These are phyloP conservation scores for Centrocercus urophasianus DNA, from an alignment of 2,113 vertebrate species.

Conservation along the genomic window DNA sequence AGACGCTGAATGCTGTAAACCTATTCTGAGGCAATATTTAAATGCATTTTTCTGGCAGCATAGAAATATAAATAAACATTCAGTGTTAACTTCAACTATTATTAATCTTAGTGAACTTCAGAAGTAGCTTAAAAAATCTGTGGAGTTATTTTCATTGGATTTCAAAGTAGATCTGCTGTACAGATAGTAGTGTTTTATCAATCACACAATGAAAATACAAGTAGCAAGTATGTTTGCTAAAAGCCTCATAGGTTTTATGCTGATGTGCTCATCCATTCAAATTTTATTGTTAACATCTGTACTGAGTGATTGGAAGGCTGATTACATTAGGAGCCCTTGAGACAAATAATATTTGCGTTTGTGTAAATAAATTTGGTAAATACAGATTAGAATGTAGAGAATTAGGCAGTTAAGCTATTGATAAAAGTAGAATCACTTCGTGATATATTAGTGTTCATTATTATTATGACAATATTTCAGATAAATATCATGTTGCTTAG, in stretches of 20 bases:
- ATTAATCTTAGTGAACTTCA: slow-evolving; percentile 33
- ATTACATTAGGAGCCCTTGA: background rate
- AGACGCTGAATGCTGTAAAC: slow-evolving; percentile 3
- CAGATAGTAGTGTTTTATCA: slow-evolving; percentile 34
- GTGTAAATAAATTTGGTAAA: background rate
- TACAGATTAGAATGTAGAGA: background rate
- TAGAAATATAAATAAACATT: slow-evolving; percentile 41
- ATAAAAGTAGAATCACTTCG: background rate
- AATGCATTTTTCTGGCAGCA: slow-evolving; percentile 41
- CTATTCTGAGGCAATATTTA: slow-evolving; percentile 51
- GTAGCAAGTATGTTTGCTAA: background rate
- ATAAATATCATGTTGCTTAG: background rate
- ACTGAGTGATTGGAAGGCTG: background rate
- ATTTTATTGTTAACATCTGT: slow-evolving; percentile 29
- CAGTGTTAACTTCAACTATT: background rate
- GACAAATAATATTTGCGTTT: background rate
- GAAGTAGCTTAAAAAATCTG: background rate
- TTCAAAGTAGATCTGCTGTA: background rate
- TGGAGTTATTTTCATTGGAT: slow-evolving; percentile 12
- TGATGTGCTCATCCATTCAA: background rate
- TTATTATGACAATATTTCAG: background rate
- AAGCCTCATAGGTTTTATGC: background rate
- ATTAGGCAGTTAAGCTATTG: background rate
- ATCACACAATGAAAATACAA: background rate
- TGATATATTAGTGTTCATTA: background rate